phyloP scores from a whole-genome alignment of 2,113 vertebrate genomes.

The Pelodiscus sinensis region DNA sequence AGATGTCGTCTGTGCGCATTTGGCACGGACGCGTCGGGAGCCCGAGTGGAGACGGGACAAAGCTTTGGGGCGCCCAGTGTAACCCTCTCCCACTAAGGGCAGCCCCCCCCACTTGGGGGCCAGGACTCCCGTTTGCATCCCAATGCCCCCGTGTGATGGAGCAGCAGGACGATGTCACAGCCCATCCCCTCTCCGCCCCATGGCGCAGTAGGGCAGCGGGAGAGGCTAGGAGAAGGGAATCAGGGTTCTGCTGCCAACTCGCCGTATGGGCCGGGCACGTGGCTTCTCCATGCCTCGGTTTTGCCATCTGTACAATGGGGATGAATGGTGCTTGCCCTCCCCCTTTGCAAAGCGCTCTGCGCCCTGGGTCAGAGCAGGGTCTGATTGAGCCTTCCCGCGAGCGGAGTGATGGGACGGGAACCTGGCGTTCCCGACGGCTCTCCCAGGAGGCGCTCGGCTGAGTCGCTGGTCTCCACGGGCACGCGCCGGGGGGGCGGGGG shows the following conservation, averaged over 20 bases:
- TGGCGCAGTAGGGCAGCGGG: not conserved
- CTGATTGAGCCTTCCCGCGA: not conserved
- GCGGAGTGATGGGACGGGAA: not conserved
- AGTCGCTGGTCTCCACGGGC: too few relatives aligned
- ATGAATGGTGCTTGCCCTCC: not conserved
- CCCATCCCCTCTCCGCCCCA: too few relatives aligned
- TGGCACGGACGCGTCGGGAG: conserved; percentile 19
- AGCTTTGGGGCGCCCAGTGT: not conserved
- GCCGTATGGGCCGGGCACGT: not conserved
- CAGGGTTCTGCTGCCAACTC: not conserved
- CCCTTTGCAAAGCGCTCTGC: not conserved
- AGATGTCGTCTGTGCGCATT: conserved; percentile 62
- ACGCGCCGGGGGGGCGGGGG: too few relatives aligned
- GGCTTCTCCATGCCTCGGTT: not conserved
- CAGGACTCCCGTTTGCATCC: not conserved
- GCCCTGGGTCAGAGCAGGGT: not conserved
- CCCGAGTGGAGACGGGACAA: not conserved
- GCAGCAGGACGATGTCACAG: too few relatives aligned
- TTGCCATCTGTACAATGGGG: not conserved
- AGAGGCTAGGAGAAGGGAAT: not conserved
- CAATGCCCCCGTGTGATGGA: too few relatives aligned
- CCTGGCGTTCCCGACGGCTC: too few relatives aligned
- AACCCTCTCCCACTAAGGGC: not conserved
- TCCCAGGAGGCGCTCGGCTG: too few relatives aligned
- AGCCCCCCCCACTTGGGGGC: not conserved